Percentiles rank a stretch among this genome's conserved stretches.
phyloP scores from a whole-genome alignment of 2,113 vertebrate species.

The Ceyx cyanopectus region DNA sequence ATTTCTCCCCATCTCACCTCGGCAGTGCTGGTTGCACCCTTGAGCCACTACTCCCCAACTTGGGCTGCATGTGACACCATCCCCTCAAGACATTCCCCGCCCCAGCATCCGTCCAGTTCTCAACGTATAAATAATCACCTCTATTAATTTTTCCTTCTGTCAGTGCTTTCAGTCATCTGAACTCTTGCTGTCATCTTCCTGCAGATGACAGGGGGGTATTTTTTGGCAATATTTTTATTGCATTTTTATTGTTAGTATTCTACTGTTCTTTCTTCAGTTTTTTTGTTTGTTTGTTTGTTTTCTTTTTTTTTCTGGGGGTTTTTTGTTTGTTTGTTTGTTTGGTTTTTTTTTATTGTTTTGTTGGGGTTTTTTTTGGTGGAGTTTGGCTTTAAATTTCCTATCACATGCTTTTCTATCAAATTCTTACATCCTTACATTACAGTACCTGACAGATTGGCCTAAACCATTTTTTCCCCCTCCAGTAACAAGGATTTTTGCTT shows the following conservation, averaged over 20 bases:
- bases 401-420: neutral
- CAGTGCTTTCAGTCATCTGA: neutral
- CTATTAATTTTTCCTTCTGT: neutral
- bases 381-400: neutral
- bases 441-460: neutral
- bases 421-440: neutral
- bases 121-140: neutral
- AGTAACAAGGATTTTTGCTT: neutral
- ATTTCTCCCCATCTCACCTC: neutral
- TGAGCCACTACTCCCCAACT: neutral
- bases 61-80: rapidly evolving
- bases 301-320: too few relatives aligned
- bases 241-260: neutral
- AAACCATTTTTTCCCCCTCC: rapidly evolving
- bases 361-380: neutral
- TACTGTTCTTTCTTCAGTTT: neutral
- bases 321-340: too few relatives aligned
- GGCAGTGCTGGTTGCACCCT: too few relatives aligned
- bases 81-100: neutral
- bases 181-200: neutral
- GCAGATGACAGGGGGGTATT: neutral
- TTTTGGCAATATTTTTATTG: neutral
- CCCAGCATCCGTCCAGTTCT: neutral
- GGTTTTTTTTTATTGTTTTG: too few relatives aligned
- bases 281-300: too few relatives aligned